Conservation (phyloP, 2,113 vertebrate species). For the Gallinago jamesoni region DNA sequence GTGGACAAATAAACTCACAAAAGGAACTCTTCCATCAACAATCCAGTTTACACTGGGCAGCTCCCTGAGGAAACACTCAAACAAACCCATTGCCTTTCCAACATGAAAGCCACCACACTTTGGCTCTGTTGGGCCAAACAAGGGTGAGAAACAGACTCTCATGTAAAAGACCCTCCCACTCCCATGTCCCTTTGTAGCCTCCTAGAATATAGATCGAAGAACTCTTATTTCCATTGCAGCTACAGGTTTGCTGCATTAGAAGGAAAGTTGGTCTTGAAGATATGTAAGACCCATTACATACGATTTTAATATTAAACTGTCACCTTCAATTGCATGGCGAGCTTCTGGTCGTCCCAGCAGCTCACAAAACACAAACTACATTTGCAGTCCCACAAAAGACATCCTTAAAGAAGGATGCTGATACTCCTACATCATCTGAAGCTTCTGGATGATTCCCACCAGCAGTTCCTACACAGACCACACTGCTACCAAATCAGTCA, state of each 20-base stretch:
- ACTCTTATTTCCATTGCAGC: background rate
- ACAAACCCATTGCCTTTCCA: background rate
- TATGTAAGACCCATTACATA: background rate
- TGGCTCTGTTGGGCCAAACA: background rate
- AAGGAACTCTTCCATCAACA: background rate
- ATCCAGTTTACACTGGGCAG: background rate
- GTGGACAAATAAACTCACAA: background rate
- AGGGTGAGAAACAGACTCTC: background rate
- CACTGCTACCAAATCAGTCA: background rate
- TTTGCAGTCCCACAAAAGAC: background rate
- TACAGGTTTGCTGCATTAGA: background rate
- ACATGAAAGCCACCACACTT: background rate
- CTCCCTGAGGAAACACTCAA: background rate
- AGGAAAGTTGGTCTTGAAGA: background rate
- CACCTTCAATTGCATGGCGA: background rate
- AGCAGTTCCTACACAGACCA: background rate
- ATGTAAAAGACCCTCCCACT: background rate
- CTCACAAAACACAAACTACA: background rate
- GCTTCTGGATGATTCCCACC: background rate
- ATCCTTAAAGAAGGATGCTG: background rate
- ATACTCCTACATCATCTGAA: background rate
- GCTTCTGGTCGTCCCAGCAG: background rate
- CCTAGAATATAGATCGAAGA: background rate
- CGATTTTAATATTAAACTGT: background rate
- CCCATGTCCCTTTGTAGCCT: background rate